These are phyloP conservation scores for Pogonocherus hispidulus DNA, from an alignment of 2,888 invertebrate species.

Conservation along the genomic window DNA sequence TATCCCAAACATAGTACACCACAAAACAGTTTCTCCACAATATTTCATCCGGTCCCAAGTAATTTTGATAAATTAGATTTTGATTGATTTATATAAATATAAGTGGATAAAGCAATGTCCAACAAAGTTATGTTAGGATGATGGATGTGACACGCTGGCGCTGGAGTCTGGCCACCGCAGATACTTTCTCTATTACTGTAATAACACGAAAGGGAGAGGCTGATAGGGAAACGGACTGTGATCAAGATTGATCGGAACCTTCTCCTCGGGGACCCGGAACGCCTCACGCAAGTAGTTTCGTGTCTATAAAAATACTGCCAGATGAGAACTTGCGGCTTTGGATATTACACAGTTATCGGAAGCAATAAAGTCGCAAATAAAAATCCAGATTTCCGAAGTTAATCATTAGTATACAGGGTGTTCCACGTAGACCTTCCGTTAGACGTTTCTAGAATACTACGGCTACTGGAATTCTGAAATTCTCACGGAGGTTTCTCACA, in stretches of 20 bases:
- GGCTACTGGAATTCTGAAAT: too few species aligned
- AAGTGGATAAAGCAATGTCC: slow-evolving; percentile 56
- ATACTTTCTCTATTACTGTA: slow-evolving; percentile 53
- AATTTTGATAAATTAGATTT: slow-evolving; percentile 59
- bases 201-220: slow-evolving; percentile 42
- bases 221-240: slow-evolving; percentile 48
- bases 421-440: too few species aligned
- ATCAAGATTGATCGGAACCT: slow-evolving; percentile 51
- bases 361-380: too few species aligned
- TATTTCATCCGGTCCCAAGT: slow-evolving; percentile 42
- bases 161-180: slow-evolving; percentile 45
- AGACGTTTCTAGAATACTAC: too few species aligned
- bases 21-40: slow-evolving; percentile 15
- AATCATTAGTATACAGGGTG: too few species aligned
- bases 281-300: slow-evolving; percentile 37
- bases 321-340: slow-evolving; percentile 5
- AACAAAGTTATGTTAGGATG: slow-evolving; percentile 55
- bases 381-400: too few species aligned
- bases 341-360: background rate
- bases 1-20: too few species aligned
- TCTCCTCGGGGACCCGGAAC: slow-evolving; percentile 32
- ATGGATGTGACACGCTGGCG: slow-evolving; percentile 54
- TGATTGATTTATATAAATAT: slow-evolving; percentile 61
- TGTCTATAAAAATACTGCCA: slow-evolving; percentile 37
- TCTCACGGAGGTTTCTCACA: too few species aligned